phyloP scores from a whole-genome alignment of 2,888 invertebrate genomes.

The Eumerus sabulonum region DNA sequence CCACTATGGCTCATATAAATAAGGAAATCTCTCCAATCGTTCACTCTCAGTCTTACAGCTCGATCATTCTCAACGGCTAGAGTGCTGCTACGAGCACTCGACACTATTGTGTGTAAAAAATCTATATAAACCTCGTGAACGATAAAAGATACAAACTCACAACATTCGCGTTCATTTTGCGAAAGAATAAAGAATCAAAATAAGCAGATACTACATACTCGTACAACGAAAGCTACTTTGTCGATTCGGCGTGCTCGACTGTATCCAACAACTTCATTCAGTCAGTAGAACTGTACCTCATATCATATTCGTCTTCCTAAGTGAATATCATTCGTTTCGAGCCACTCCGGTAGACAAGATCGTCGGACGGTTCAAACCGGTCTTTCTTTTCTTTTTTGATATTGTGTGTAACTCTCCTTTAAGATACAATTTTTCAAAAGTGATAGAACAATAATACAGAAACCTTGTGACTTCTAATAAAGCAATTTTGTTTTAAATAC shows the following conservation, averaged over 20 bases:
- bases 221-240: constrained; percentile 42
- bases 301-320: constrained; percentile 16
- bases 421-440: constrained; percentile 6
- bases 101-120: too few relatives aligned
- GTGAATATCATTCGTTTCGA: constrained; percentile 32
- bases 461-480: too few relatives aligned
- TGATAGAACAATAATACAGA: not conserved
- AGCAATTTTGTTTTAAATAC: too few relatives aligned
- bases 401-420: constrained; percentile 4
- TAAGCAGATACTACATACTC: constrained; percentile 54
- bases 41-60: not conserved
- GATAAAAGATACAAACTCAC: too few relatives aligned
- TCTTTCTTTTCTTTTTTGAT: constrained; percentile 3
- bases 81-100: constrained; percentile 11
- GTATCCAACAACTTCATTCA: constrained; percentile 42
- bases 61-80: constrained; percentile 18
- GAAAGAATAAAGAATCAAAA: constrained; percentile 1
- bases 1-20: not conserved
- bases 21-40: not conserved
- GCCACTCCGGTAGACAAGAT: constrained; percentile 39
- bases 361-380: constrained; percentile 41
- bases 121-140: too few relatives aligned
- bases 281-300: constrained; percentile 17
- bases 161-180: constrained; percentile 1
- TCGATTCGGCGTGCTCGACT: constrained; percentile 31